A percentile compares a stretch with the other conserved stretches of the same genome.
phyloP scores from a whole-genome alignment of 2,797 vertebrate species.

The Sebastes hopkinsi region DNA sequence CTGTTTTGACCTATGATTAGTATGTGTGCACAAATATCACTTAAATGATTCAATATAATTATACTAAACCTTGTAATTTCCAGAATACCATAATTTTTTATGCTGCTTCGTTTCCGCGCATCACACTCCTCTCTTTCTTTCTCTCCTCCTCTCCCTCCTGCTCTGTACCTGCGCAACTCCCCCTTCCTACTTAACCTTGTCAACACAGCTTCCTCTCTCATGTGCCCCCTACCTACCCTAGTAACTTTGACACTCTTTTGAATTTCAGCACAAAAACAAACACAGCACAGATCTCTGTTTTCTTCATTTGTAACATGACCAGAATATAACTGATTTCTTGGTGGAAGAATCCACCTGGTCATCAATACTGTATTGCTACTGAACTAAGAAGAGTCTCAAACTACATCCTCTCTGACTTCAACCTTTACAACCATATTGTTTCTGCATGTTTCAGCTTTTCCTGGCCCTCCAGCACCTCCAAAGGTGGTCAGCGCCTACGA shows the following conservation, averaged over 20 bases:
- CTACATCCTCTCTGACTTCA: not conserved
- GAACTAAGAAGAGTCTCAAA: not conserved
- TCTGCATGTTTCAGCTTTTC: conserved; percentile 75
- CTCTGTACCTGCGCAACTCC: too few relatives aligned
- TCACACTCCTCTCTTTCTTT: not conserved
- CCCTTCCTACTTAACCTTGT: too few relatives aligned
- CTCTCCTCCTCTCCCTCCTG: not conserved
- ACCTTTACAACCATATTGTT: not conserved
- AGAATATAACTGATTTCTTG: not conserved
- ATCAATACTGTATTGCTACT: not conserved
- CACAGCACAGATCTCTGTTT: not conserved
- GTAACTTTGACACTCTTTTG: too few relatives aligned
- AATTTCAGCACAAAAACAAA: not conserved
- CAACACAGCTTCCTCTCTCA: too few relatives aligned
- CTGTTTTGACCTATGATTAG: too few relatives aligned
- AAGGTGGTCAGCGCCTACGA: conserved; percentile 79
- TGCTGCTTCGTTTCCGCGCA: too few relatives aligned
- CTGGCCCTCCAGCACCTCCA: conserved; percentile 83
- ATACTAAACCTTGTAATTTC: too few relatives aligned
- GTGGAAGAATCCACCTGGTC: not conserved
- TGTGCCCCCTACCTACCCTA: too few relatives aligned
- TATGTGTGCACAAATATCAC: too few relatives aligned
- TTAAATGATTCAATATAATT: too few relatives aligned
- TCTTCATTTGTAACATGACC: not conserved
- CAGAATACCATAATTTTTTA: too few relatives aligned